A percentile compares a stretch with the other conserved stretches of the same genome.
Evolutionary conservation across 2,888 invertebrate genomes (phyloP).

Genomic region (Branchellion lobata): DNA sequence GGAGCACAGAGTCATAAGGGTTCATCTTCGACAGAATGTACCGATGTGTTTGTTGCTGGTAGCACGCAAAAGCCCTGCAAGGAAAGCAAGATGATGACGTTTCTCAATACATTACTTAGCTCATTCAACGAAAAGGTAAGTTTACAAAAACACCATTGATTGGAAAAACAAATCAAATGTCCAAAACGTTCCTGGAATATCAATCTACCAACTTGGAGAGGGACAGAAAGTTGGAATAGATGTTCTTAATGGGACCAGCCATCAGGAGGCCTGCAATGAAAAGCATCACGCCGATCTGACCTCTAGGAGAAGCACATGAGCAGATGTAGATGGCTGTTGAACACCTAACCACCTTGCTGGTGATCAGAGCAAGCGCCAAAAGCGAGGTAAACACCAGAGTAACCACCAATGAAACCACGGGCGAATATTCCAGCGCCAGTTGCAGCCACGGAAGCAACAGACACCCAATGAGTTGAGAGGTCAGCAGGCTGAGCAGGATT

Average conservation of each 20-base stretch:
- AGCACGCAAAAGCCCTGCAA: not conserved
- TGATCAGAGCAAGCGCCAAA: conserved; percentile 46
- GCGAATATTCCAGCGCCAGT: conserved; percentile 48
- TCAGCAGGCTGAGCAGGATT: conserved; percentile 47
- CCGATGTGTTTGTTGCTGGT: not conserved
- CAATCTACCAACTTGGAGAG: conserved; percentile 48
- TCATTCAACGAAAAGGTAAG: too few species aligned
- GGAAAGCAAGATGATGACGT: not conserved
- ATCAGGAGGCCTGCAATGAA: conserved; percentile 52
- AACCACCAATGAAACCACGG: conserved; percentile 46
- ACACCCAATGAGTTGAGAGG: conserved; percentile 49
- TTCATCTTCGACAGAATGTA: not conserved
- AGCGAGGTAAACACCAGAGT: conserved; percentile 44
- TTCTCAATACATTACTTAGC: too few species aligned
- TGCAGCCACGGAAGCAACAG: conserved; percentile 51
- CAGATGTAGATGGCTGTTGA: conserved; percentile 51
- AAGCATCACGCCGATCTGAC: conserved; percentile 50
- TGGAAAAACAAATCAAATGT: too few species aligned
- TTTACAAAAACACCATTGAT: too few species aligned
- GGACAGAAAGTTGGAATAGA: conserved; percentile 51
- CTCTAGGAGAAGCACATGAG: conserved; percentile 51
- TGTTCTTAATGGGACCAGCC: conserved; percentile 51
- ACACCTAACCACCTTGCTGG: conserved; percentile 50
- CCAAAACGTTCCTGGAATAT: not conserved
- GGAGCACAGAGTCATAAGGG: conserved; percentile 52